These are phyloP conservation scores for Sebastes matsubarae DNA, from an alignment of 2,797 vertebrate species.

Conservation along the genomic window DNA sequence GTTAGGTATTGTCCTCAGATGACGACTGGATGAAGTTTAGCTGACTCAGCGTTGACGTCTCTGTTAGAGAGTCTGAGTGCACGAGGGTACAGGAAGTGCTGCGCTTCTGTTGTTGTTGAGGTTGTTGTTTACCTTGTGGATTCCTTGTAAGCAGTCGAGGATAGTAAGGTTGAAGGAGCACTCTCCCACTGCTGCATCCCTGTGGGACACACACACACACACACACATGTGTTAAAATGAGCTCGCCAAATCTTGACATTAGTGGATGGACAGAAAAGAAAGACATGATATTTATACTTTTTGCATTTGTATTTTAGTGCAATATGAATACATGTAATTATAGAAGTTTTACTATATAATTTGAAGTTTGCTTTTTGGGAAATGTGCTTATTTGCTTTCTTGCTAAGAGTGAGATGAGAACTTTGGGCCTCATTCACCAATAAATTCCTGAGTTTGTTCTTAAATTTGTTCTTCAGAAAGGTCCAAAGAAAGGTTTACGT, in stretches of 20 bases:
- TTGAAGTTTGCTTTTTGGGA: too few relatives aligned
- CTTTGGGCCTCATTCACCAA: too few relatives aligned
- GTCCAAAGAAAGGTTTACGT: too few relatives aligned
- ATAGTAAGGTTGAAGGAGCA: constrained; percentile 90
- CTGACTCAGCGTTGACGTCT: not conserved
- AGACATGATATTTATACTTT: not conserved
- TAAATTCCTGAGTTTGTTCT: too few relatives aligned
- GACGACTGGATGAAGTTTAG: not conserved
- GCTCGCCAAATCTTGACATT: too few relatives aligned
- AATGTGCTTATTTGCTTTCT: too few relatives aligned
- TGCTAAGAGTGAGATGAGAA: too few relatives aligned
- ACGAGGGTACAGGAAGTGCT: not conserved
- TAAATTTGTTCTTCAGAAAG: too few relatives aligned
- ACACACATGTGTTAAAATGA: too few relatives aligned
- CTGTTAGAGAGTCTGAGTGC: not conserved
- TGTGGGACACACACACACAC: constrained; percentile 37
- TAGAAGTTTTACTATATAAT: not conserved
- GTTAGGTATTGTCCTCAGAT: not conserved
- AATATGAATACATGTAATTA: not conserved
- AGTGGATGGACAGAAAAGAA: not conserved
- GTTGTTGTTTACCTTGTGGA: constrained; percentile 88
- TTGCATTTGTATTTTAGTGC: not conserved
- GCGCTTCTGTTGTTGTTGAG: not conserved
- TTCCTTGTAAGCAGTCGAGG: constrained; percentile 91
- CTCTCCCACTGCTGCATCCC: constrained; percentile 91